Evolutionary conservation across 2,797 vertebrate species (phyloP).

Genomic region (Sebastes oblongus): DNA sequence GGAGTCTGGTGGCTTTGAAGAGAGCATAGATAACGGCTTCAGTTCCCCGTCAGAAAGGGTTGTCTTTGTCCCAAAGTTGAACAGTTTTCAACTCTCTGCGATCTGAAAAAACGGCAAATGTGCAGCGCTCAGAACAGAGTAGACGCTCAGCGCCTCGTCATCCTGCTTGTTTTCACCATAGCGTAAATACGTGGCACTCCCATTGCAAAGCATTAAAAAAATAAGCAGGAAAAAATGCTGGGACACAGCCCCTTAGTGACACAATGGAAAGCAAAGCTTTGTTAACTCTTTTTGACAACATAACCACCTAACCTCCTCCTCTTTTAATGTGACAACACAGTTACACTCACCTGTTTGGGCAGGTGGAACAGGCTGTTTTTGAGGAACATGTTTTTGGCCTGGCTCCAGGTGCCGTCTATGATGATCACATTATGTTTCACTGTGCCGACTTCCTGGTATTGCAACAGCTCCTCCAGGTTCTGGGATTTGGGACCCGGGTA

Average conservation of each 20-base stretch:
- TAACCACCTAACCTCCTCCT: background rate
- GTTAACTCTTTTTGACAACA: background rate
- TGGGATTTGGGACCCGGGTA: constrained; percentile 92
- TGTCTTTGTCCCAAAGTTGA: no score
- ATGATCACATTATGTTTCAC: constrained; percentile 88
- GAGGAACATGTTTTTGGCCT: constrained; percentile 98
- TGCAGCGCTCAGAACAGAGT: no score
- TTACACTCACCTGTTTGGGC: constrained; percentile 89
- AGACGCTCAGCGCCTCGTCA: no score
- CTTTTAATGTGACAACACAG: background rate
- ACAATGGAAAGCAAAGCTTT: background rate
- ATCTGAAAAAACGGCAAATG: no score
- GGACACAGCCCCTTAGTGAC: background rate
- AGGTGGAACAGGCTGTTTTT: constrained; percentile 92
- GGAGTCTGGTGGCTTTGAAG: no score
- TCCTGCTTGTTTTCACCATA: no score
- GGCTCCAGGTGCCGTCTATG: constrained; percentile 98
- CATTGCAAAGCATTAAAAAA: no score
- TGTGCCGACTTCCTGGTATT: constrained; percentile 59
- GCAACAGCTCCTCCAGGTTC: constrained; percentile 90
- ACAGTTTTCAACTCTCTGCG: no score
- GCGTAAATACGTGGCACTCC: no score
- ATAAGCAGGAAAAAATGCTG: no score
- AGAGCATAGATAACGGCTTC: no score
- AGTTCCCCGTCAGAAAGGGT: no score